Conservation (phyloP, 2,113 vertebrate genomes). For the Cepphus grylle region DNA sequence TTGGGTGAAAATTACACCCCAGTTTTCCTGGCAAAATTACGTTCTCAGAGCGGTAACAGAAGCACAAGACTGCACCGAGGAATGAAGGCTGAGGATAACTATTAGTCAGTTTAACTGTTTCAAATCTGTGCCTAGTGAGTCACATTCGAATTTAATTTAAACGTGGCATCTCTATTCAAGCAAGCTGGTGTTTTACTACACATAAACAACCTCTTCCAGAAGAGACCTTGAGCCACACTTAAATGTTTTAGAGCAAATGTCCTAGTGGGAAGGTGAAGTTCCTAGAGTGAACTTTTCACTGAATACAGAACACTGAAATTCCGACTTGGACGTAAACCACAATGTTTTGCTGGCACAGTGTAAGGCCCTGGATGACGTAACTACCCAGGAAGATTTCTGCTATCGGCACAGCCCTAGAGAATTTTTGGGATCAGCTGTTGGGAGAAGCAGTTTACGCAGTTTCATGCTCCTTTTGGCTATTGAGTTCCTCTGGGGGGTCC, state of each 20-base stretch:
- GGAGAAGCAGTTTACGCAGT: not conserved
- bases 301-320: not conserved
- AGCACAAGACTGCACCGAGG: not conserved
- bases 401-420: not conserved
- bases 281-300: not conserved
- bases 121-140: not conserved
- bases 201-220: not conserved
- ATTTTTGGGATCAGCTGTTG: not conserved
- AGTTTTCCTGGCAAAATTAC: not conserved
- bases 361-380: not conserved
- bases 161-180: not conserved
- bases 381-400: not conserved
- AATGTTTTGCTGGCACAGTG: not conserved
- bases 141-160: not conserved
- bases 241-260: not conserved
- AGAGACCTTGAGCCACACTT: not conserved
- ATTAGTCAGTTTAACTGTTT: not conserved
- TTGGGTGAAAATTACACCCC: not conserved
- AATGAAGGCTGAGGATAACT: not conserved
- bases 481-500: not conserved
- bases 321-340: not conserved
- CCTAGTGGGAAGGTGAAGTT: not conserved
- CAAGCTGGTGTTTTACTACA: not conserved
- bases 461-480: not conserved
- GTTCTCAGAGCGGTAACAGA: not conserved